Evolutionary conservation across 2,797 vertebrate species (phyloP), one percentile per base, ranked within the genome.

Genomic region (Simalia tracyae): DNA sequence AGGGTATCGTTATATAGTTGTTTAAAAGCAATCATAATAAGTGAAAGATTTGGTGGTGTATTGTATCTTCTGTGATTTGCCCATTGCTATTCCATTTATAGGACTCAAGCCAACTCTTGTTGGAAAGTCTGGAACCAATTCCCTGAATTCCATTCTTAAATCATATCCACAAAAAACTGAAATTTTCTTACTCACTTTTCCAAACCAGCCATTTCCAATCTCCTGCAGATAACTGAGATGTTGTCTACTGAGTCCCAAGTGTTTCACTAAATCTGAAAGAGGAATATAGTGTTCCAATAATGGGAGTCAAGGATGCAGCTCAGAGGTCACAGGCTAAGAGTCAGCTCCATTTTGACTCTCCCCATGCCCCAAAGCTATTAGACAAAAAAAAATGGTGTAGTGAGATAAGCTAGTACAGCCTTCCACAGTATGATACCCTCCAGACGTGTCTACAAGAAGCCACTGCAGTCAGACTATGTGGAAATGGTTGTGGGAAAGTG

Each of bases 131-230:
- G 22, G 59, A 19, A 26, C 6, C 60, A 63, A 15, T n/a, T 66
- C n/a, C 86, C 61, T 42, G 61, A 88, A 88, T 66, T 4, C 28
- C 61, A 50, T 66, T 88, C 61, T n/a, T 88, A 50, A 50, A 28
- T 88, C 60, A 88, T 26, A 63, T 3, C 24, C 42, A 88, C 42
- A 64, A 31, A 15, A 66, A 11, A 56, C 0, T 88, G 26, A 31
- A 22, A 54, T 50, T 12, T n/a, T 72, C 89, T 28, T 46, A 92
- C 97, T 97, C 96, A 99, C 98, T 98, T 99, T 99, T 95, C 98
- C 98, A 95, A 99, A 99, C 98, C 98, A 99, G 95, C 98, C 98
- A 94, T 98, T 99, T 93, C 98, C 98, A 81, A 99, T 99, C 96
- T 99, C 98, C 95, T 99, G 98, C 87, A 99, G 98, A 96, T 99